Base-by-base conservation (phyloP, 2,113 vertebrate species). In the Galemys pyrenaicus region DNA sequence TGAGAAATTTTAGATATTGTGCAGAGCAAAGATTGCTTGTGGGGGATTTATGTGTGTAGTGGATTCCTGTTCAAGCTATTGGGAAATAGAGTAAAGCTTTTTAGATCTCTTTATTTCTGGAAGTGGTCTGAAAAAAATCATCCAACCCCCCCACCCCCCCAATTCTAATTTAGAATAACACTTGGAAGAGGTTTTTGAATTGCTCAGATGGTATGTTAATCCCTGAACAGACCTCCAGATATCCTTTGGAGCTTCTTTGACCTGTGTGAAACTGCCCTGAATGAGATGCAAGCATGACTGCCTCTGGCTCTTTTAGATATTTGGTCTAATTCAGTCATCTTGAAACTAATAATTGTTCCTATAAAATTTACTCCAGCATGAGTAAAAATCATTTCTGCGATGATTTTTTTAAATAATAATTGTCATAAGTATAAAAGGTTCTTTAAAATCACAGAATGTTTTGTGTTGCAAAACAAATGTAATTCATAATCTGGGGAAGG, bases 81-180 rank as follows among this genome's bases (percentile, higher is more conserved):
- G 65, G 73, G 86, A 93, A 90, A 89, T 75, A 84, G 49, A 22
- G 13, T 30, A 78, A 78, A 54, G 30, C 22, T 95, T 96, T 96
- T 95, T 54, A 32, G 41, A 3, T 65, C 49, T 96, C 44, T 82
- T 70, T 0, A 0, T 94, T 95, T 96, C 86, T 96, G 96, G 87
- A 95, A 98, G 96, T 92, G 94, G 95, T 90, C 85, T 96, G 91
- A 87, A 87, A n/a, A n/a, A n/a, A n/a, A n/a, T n/a, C n/a, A n/a
- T n/a, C n/a, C n/a, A 17, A 15, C 13, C 13, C 15, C 54, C 19
- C 54, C 19, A 6, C 19, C 54, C 54, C 54, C n/a, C 89, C 80
- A 83, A 82, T 96, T 97, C 19, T 95, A 75, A 90, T 95, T 41
- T 84, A 82, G 71, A n/a, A 56, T 90, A 89, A 37, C 80, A 56